Percentiles rank a stretch among this genome's conserved stretches.
phyloP scores from a whole-genome alignment of 2,888 invertebrate genomes.

The Rhimphoctona megacephalus region DNA sequence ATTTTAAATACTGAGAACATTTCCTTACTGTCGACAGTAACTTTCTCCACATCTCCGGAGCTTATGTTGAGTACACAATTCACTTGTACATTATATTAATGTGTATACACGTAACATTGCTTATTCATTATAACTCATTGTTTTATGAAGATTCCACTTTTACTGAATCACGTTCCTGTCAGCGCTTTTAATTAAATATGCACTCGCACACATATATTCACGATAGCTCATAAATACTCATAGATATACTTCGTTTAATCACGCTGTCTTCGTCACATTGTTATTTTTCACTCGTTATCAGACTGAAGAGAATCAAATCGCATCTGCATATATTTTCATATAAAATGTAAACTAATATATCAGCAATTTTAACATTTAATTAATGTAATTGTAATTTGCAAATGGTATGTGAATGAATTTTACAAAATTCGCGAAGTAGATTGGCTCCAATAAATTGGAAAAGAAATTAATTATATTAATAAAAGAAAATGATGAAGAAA shows the following conservation, averaged over 20 bases:
- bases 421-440: not conserved
- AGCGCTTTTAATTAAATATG: conserved; percentile 2
- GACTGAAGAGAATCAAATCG: not conserved
- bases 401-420: not conserved
- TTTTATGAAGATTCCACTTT: conserved; percentile 38
- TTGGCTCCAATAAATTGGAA: not conserved
- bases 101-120: conserved; percentile 11
- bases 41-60: conserved; percentile 32
- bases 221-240: conserved; percentile 1
- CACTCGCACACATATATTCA: not conserved
- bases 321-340: not conserved
- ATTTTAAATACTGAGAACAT: conserved; percentile 6
- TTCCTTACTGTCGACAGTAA: conserved; percentile 1
- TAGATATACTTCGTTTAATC: not conserved
- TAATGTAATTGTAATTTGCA: not conserved
- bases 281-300: not conserved
- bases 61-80: conserved; percentile 26
- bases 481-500: not conserved
- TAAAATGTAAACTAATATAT: not conserved
- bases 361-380: not conserved
- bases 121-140: conserved; percentile 42
- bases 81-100: not conserved
- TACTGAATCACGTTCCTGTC: conserved; percentile 22
- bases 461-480: not conserved
- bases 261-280: not conserved